Percentiles rank a stretch among this genome's conserved stretches.
Conservation (phyloP, 2,113 vertebrate genomes). For the Dromiciops gliroides region DNA sequence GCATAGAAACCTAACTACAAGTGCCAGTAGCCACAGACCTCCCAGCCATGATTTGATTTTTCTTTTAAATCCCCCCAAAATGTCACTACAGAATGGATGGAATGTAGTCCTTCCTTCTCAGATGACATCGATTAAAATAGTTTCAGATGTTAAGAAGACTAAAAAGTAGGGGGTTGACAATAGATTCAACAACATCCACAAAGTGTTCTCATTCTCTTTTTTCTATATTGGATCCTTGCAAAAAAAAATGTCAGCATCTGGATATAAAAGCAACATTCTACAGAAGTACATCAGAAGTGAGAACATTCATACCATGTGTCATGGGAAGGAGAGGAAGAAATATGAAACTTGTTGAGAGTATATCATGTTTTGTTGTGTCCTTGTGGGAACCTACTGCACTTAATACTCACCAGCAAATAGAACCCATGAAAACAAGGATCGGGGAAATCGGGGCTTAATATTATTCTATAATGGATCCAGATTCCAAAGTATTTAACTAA, state of each 20-base stretch:
- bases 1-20: neutral
- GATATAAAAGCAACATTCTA: slow-evolving; percentile 3
- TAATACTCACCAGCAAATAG: neutral
- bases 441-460: neutral
- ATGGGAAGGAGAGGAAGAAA: neutral
- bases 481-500: neutral
- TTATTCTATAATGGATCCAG: neutral
- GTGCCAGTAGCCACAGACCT: neutral
- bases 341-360: neutral
- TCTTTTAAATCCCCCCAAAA: neutral
- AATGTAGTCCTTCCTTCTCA: neutral
- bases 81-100: neutral
- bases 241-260: slow-evolving; percentile 50
- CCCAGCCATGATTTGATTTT: neutral
- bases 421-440: neutral
- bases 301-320: neutral
- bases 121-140: slow-evolving; percentile 24
- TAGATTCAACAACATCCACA: neutral
- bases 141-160: slow-evolving; percentile 14
- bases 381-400: neutral
- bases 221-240: neutral
- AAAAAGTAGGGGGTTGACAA: slow-evolving; percentile 1
- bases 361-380: slow-evolving; percentile 1
- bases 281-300: slow-evolving; percentile 6
- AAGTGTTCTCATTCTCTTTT: slow-evolving; percentile 22